Percentiles rank a stretch among this genome's conserved stretches.
Evolutionary conservation across 2,113 vertebrate species (phyloP).

Genomic region (Tringa solitaria): DNA sequence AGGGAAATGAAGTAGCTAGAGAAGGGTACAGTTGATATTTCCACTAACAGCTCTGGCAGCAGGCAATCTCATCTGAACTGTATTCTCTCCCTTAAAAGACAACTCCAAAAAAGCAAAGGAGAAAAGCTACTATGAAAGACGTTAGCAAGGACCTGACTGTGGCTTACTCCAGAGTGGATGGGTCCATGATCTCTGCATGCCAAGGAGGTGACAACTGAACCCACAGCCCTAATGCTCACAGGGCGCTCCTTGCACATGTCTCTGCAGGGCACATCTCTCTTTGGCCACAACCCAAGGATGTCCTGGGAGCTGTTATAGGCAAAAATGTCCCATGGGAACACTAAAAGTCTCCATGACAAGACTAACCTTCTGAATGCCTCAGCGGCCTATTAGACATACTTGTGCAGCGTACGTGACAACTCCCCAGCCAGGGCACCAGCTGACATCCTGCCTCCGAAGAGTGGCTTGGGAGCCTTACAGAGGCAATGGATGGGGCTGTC

Average conservation of each 20-base stretch:
- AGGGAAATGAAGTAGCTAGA: neutral
- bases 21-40: neutral
- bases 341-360: neutral
- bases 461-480: neutral
- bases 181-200: neutral
- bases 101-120: neutral
- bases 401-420: neutral
- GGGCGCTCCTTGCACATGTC: neutral
- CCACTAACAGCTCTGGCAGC: neutral
- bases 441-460: neutral
- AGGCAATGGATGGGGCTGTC: neutral
- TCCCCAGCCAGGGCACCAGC: neutral
- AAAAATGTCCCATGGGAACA: neutral
- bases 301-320: neutral
- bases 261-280: neutral
- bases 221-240: neutral
- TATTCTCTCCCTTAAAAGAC: neutral
- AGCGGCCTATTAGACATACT: neutral
- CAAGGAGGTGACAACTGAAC: neutral
- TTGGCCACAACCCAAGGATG: neutral
- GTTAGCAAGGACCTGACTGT: fast-evolving
- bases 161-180: neutral
- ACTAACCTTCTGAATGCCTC: neutral
- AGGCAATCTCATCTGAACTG: neutral
- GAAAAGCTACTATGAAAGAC: neutral